These are phyloP conservation scores for Artibeus lituratus DNA, from an alignment of 2,797 vertebrate species.

Conservation along the genomic window DNA sequence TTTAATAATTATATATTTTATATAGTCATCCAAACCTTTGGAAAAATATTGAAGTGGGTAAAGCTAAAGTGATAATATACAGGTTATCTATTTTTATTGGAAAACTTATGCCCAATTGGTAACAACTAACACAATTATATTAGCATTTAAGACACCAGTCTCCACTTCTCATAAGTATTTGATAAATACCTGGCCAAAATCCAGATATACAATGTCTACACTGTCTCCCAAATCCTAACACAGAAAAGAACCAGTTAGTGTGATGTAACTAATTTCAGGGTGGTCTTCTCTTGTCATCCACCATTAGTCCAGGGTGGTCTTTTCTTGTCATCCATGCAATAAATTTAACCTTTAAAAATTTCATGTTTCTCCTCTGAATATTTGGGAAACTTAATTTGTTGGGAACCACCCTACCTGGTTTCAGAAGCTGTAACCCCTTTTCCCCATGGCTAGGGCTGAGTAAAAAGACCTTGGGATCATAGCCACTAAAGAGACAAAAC, in stretches of 20 bases:
- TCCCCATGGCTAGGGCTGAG: no score
- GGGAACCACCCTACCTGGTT: no score
- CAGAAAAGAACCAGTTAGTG: background rate
- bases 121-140: background rate
- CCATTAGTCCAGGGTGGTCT: background rate
- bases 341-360: background rate
- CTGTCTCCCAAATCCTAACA: background rate
- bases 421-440: no score
- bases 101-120: background rate
- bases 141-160: background rate
- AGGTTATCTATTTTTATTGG: background rate
- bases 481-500: no score
- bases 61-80: background rate
- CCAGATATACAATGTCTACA: background rate
- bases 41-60: background rate
- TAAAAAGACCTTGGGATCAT: no score
- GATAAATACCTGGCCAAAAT: background rate
- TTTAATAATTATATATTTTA: background rate
- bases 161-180: background rate
- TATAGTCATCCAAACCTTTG: background rate
- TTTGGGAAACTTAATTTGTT: background rate
- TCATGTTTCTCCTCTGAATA: background rate
- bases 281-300: background rate
- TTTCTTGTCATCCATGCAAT: background rate
- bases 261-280: background rate